These are phyloP conservation scores for Callorhinus ursinus DNA, from an alignment of 2,113 vertebrate genomes.

Conservation along the genomic window DNA sequence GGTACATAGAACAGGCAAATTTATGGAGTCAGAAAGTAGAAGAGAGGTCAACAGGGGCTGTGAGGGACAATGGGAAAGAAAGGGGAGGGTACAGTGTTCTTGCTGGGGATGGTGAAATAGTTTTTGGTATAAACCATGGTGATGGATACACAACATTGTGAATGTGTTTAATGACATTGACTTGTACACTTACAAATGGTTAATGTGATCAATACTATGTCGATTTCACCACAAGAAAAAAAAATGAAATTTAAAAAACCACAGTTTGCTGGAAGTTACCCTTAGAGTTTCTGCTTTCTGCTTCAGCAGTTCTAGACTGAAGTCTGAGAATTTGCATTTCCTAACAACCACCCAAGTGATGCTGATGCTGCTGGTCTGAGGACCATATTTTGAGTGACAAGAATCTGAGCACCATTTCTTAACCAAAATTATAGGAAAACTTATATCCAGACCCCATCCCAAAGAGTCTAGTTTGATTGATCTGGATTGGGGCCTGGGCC, in stretches of 20 bases:
- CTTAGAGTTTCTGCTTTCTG: background rate
- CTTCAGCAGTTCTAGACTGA: background rate
- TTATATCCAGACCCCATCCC: background rate
- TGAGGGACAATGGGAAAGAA: fast-evolving
- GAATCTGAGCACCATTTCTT: background rate
- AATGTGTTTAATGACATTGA: background rate
- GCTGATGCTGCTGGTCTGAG: background rate
- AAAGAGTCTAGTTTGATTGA: background rate
- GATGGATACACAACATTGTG: background rate
- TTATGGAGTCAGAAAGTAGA: background rate
- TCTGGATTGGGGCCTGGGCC: background rate
- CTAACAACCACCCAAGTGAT: background rate
- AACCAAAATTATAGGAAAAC: background rate
- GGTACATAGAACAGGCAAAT: too few relatives aligned
- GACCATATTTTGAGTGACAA: background rate
- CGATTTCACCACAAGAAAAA: background rate
- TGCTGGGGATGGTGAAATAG: too few relatives aligned
- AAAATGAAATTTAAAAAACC: background rate
- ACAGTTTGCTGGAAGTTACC: background rate
- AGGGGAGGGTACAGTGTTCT: background rate
- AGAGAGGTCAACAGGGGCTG: background rate
- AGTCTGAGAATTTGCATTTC: background rate
- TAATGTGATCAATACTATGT: background rate
- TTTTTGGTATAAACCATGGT: background rate
- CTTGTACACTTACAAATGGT: background rate